Evolutionary conservation across 2,888 invertebrate species (phyloP).

Genomic region (Pseudanteris insignis): DNA sequence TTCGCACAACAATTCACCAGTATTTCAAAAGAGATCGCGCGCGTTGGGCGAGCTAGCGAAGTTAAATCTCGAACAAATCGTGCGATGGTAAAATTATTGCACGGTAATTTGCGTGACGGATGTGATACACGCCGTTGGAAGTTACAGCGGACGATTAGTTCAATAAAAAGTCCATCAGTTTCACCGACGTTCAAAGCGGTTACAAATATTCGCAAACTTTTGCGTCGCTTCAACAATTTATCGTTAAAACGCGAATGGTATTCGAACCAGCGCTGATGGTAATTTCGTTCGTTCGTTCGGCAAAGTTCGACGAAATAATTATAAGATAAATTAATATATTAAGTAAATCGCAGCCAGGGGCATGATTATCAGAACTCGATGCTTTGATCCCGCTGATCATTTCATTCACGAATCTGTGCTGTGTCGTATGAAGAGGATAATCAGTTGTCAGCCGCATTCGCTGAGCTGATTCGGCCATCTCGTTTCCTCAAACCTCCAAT

Average conservation of each 20-base stretch:
- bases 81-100: too few relatives aligned
- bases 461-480: constrained; percentile 13
- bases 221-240: too few relatives aligned
- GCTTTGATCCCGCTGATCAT: constrained; percentile 16
- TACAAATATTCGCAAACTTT: too few relatives aligned
- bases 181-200: too few relatives aligned
- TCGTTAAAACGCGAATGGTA: constrained; percentile 4
- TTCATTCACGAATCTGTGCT: constrained; percentile 19
- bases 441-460: constrained; percentile 32
- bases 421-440: constrained; percentile 19
- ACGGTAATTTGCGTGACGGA: too few relatives aligned
- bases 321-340: constrained; percentile 21
- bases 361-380: constrained; percentile 21
- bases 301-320: constrained; percentile 25
- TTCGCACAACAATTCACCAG: too few relatives aligned
- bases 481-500: constrained; percentile 13
- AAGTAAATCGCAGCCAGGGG: constrained; percentile 15
- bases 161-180: too few relatives aligned
- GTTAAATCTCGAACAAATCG: too few relatives aligned
- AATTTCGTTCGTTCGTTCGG: constrained; percentile 6
- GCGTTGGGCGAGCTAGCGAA: too few relatives aligned
- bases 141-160: too few relatives aligned
- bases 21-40: too few relatives aligned
- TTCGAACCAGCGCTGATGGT: constrained; percentile 3
- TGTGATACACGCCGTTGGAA: too few relatives aligned